Base-by-base conservation (phyloP, 2,797 vertebrate genomes). In the Enteromius argenteus region DNA sequence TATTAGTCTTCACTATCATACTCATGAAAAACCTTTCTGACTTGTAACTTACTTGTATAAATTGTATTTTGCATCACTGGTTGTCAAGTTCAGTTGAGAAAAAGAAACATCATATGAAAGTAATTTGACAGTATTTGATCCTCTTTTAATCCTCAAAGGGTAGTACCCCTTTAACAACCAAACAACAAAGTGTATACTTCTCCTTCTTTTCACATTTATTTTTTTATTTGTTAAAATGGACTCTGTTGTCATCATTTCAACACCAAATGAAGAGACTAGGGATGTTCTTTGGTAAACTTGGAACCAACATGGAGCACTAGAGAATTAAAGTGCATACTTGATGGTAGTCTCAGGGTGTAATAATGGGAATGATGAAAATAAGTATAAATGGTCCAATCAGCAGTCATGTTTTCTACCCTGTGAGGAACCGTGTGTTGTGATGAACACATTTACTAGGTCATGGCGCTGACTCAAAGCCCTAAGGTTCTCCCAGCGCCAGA, bases 381-480 rank as follows among this genome's bases (percentile, higher is more conserved):
- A 23, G 79, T 21, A 66, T 30, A 9, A 53, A 13, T 75, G 37
- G 60, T 56, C 35, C 72, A 51, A 72, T 23, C 58, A 71, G 74
- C 21, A 80, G 58, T 56, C 64, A 72, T 73, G 51, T 42, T 75
- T 68, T 60, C 14, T 76, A 72, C 69, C 27, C 73, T 10, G 15
- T 7, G 32, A 77, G 49, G 72, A 83, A 67, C 27, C 17, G 17
- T 76, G 72, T 77, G 30, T 62, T 60, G 56, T 64, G 80, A 80
- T 80, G 80, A 87, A 44, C 81, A 78, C 76, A 78, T 86, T 83
- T 87, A 64, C 79, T 74, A 56, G 69, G 79, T 83, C 85, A 87
- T 84, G 84, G 80, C 66, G 42, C 17, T 32, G 21, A 60, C 79
- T 83, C 84, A 87, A 84, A 84, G 80, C 64, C 80, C 80, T 81